Evolutionary conservation across 2,113 vertebrate species (phyloP).

Genomic region (Ptilonorhynchus violaceus): DNA sequence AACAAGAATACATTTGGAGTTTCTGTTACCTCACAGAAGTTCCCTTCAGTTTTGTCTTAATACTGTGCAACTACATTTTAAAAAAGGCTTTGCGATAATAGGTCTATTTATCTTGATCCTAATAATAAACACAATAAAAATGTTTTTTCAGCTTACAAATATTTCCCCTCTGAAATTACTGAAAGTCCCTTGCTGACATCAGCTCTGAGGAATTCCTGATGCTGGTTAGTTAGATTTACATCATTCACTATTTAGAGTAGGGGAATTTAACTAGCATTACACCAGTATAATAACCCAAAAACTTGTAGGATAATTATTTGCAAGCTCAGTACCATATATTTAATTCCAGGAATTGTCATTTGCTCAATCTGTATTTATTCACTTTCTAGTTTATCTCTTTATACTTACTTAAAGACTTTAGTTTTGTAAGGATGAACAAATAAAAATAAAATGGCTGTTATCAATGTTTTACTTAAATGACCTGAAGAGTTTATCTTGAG

Average conservation of each 20-base stretch:
- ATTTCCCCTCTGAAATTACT: constrained; percentile 13
- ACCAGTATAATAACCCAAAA: neutral
- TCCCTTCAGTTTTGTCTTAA: neutral
- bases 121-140: constrained; percentile 6
- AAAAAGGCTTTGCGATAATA: neutral
- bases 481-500: neutral
- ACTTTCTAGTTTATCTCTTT: neutral
- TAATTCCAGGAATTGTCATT: neutral
- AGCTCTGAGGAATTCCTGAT: constrained; percentile 27
- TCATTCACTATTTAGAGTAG: neutral
- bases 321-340: neutral
- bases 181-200: constrained; percentile 33
- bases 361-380: neutral
- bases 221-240: constrained; percentile 13
- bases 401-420: neutral
- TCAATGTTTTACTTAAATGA: neutral
- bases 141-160: constrained; percentile 3
- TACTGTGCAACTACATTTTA: neutral
- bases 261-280: constrained; percentile 7
- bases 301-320: neutral
- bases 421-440: neutral
- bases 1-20: neutral
- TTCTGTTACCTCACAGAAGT: neutral
- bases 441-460: neutral
- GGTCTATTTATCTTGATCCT: constrained; percentile 4